Conservation (phyloP, 1,140 invertebrate species). For the Bombus haemorrhoidalis region DNA sequence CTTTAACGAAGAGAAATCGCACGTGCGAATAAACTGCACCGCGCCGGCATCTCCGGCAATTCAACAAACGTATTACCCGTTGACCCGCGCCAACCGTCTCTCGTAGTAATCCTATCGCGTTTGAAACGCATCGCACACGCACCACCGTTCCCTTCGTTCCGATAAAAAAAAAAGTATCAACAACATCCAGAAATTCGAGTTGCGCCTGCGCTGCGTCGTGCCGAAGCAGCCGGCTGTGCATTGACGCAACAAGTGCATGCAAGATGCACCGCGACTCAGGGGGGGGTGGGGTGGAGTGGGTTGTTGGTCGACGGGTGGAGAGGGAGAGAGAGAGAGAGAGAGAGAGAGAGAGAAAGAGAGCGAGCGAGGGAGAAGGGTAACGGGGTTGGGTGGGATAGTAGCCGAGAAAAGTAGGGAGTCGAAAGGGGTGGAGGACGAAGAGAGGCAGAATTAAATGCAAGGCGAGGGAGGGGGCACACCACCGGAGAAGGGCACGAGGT, state of each 20-base stretch:
- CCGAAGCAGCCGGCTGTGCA: constrained; percentile 52
- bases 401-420: constrained; percentile 36
- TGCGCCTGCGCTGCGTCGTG: constrained; percentile 49
- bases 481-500: constrained; percentile 73
- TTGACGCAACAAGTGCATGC: constrained; percentile 71
- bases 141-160: neutral
- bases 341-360: neutral
- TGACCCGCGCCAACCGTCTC: constrained; percentile 1
- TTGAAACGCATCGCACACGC: constrained; percentile 24
- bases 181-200: constrained; percentile 52
- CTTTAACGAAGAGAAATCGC: neutral
- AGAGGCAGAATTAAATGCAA: constrained; percentile 67
- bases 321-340: neutral
- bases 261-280: constrained; percentile 52
- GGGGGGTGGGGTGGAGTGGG: constrained; percentile 5
- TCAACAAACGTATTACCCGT: constrained; percentile 1
- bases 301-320: neutral
- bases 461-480: constrained; percentile 65
- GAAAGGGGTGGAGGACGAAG: constrained; percentile 61
- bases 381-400: constrained; percentile 31
- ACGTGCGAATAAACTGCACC: neutral
- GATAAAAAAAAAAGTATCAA: constrained; percentile 31
- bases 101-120: constrained; percentile 29
- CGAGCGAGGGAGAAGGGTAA: neutral
- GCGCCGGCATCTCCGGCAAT: neutral